phyloP scores from a whole-genome alignment of 30 jellyfish, hydroid and myxozoan genomes.

The Turritopsis dohrnii region DNA sequence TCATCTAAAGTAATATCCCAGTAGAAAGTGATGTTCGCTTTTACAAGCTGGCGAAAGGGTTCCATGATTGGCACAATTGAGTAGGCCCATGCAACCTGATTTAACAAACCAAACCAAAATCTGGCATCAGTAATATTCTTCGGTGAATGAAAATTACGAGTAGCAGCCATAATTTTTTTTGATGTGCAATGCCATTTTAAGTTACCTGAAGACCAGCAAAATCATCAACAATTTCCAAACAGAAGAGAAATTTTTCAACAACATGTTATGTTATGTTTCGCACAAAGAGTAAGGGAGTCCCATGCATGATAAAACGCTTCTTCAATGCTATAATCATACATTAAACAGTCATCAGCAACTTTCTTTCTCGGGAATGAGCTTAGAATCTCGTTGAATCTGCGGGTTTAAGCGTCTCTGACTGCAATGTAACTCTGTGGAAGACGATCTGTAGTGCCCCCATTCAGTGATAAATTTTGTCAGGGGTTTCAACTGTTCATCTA shows the following conservation, averaged over 20 bases:
- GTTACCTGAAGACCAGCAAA: neutral
- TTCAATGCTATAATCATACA: neutral
- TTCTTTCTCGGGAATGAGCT: neutral
- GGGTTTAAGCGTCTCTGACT: too few species aligned
- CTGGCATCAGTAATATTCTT: too few species aligned
- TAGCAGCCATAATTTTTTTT: too few species aligned
- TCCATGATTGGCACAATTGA: too few species aligned
- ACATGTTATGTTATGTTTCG: neutral
- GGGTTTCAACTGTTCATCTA: neutral
- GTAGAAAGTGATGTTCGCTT: too few species aligned
- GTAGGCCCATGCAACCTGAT: neutral
- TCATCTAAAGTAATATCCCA: too few species aligned
- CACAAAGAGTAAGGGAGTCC: neutral
- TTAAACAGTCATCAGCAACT: neutral
- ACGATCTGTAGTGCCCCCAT: conserved; percentile 9
- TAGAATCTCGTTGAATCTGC: neutral
- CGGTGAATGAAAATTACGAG: too few species aligned
- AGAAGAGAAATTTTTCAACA: neutral
- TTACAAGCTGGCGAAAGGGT: too few species aligned
- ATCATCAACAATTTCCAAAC: too few species aligned
- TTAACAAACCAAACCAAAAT: too few species aligned
- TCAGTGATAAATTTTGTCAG: neutral
- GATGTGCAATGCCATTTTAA: neutral
- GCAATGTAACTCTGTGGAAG: too few species aligned
- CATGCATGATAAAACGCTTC: neutral